Evolutionary conservation across 2,888 invertebrate genomes (phyloP).

Genomic region (Odontothrips loti): DNA sequence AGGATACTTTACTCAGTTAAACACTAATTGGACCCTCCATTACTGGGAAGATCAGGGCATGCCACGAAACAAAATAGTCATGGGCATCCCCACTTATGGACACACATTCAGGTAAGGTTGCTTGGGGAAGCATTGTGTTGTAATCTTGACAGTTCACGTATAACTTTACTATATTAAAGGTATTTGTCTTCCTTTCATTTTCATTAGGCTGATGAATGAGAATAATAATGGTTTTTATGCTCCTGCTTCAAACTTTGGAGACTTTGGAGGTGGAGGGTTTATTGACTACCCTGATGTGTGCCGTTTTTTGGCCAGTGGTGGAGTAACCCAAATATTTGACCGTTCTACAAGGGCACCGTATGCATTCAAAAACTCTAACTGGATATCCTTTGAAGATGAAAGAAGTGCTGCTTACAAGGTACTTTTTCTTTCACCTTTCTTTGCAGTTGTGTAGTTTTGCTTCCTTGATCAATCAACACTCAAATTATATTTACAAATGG

Average conservation of each 20-base stretch:
- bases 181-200: constrained; percentile 21
- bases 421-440: constrained; percentile 34
- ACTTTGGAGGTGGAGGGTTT: constrained; percentile 64
- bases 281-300: constrained; percentile 67
- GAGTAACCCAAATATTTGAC: constrained; percentile 60
- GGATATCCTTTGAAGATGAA: constrained; percentile 78
- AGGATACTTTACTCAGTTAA: constrained; percentile 63
- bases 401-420: constrained; percentile 67
- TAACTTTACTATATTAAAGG: neutral
- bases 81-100: constrained; percentile 86
- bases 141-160: neutral
- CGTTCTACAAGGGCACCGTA: constrained; percentile 71
- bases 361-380: constrained; percentile 62
- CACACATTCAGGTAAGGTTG: constrained; percentile 63
- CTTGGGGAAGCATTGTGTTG: neutral
- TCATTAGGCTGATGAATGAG: constrained; percentile 57
- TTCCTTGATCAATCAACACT: neutral
- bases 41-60: constrained; percentile 75
- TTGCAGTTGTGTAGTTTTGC: neutral
- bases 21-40: constrained; percentile 74
- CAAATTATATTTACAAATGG: constrained; percentile 39
- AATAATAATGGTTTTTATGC: constrained; percentile 64
- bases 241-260: constrained; percentile 66
- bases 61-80: constrained; percentile 68
- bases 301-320: constrained; percentile 55